A percentile compares a stretch with the other conserved stretches of the same genome.
Evolutionary conservation across 2,113 vertebrate species (phyloP).

Genomic region (Ictalurus furcatus): DNA sequence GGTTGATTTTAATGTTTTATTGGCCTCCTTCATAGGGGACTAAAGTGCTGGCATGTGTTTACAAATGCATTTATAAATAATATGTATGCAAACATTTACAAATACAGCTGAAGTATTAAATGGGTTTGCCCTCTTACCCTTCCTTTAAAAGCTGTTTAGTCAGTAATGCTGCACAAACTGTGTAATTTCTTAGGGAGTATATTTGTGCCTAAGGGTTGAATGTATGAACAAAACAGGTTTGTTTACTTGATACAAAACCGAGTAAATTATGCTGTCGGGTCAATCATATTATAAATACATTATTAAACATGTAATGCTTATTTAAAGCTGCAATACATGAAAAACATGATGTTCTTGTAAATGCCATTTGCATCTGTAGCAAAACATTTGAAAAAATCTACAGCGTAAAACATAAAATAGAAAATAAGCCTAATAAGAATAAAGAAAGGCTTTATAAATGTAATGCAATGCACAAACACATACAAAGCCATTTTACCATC

Average conservation of each 20-base stretch:
- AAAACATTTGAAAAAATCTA: background rate
- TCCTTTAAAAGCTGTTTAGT: conserved; percentile 1
- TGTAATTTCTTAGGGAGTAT: background rate
- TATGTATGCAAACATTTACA: background rate
- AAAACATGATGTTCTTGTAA: background rate
- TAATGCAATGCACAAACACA: background rate
- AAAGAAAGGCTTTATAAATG: background rate
- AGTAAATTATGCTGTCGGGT: background rate
- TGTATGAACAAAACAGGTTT: background rate
- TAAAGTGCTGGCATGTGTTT: background rate
- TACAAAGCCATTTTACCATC: background rate
- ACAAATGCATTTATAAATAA: background rate
- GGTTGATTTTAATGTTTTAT: background rate
- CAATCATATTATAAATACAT: background rate
- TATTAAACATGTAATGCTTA: background rate
- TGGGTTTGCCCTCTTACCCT: background rate
- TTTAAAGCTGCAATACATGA: background rate
- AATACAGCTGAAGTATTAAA: conserved; percentile 2
- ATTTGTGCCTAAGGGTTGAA: background rate
- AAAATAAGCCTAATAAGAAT: background rate
- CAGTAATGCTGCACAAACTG: background rate
- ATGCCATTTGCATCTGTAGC: background rate
- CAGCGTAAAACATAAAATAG: background rate
- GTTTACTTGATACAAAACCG: background rate
- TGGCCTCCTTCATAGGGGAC: background rate